A percentile compares a stretch with the other conserved stretches of the same genome.
Conservation (phyloP, 2,797 vertebrate species). For the Pteronotus mesoamericanus region DNA sequence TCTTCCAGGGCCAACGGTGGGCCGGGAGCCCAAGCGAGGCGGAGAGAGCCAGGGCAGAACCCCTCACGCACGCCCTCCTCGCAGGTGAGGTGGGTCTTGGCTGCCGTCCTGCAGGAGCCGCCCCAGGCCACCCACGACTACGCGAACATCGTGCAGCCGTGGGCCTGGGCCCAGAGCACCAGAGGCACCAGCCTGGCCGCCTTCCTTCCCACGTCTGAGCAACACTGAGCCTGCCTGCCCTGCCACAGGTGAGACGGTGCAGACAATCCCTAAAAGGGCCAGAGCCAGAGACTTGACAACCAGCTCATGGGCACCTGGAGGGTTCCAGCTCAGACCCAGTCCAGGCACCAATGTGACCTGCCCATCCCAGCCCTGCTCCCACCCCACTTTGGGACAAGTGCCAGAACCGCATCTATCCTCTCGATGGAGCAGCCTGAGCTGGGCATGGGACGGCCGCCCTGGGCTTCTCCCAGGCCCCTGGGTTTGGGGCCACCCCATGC, state of each 20-base stretch:
- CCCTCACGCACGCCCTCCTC: neutral
- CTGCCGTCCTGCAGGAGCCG: neutral
- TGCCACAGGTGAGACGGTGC: fast-evolving
- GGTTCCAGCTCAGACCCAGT: neutral
- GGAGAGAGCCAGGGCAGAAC: fast-evolving
- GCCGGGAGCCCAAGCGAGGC: too few relatives aligned
- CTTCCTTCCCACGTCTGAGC: fast-evolving
- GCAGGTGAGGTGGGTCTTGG: constrained; percentile 67
- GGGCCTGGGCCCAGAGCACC: fast-evolving
- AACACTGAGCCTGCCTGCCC: fast-evolving
- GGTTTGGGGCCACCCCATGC: too few relatives aligned
- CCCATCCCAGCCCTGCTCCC: fast-evolving
- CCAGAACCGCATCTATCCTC: neutral
- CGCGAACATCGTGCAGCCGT: neutral
- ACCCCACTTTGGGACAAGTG: neutral
- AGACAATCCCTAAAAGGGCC: neutral
- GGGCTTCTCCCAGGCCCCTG: neutral
- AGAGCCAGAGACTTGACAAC: neutral
- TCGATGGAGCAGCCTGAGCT: neutral
- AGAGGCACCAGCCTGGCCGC: fast-evolving
- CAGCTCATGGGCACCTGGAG: neutral
- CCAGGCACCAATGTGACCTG: fast-evolving
- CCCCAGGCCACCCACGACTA: neutral
- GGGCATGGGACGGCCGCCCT: fast-evolving
- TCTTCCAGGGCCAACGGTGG: fast-evolving